phyloP scores from a whole-genome alignment of 1,140 invertebrate genomes.

The Drosophila willistoni region DNA sequence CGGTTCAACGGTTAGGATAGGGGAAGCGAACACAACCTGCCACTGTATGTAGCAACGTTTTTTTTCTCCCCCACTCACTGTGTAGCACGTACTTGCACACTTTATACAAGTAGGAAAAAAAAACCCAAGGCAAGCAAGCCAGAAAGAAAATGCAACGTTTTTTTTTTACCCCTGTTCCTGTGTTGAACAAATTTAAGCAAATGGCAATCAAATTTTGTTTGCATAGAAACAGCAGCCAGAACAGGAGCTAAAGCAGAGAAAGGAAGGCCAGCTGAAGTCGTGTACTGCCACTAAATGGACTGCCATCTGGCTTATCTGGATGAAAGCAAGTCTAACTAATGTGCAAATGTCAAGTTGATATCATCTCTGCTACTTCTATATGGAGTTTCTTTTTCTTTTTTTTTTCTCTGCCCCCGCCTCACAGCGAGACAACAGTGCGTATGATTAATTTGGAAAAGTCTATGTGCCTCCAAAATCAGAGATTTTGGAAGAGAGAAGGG shows the following conservation, averaged over 20 bases:
- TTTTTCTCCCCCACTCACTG: conserved; percentile 13
- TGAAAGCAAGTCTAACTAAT: conserved; percentile 44
- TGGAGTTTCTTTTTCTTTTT: background rate
- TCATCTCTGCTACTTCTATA: conserved; percentile 23
- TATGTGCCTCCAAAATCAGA: conserved; percentile 3
- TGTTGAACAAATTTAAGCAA: conserved; percentile 45
- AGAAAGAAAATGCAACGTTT: conserved; percentile 7
- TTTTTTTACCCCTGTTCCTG: background rate
- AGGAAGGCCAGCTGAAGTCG: background rate
- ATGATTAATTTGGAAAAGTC: conserved; percentile 58
- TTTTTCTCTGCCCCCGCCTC: background rate
- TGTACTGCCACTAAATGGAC: conserved; percentile 4
- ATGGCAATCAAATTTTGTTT: conserved; percentile 57
- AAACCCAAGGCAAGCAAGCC: background rate
- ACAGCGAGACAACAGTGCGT: conserved; percentile 58
- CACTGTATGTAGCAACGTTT: conserved; percentile 12
- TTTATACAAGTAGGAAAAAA: conserved; percentile 8
- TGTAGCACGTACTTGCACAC: conserved; percentile 19
- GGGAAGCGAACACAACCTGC: background rate
- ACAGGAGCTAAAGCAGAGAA: background rate
- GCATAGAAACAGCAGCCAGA: conserved; percentile 7
- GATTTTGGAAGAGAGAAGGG: too few relatives aligned
- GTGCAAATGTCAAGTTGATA: conserved; percentile 58
- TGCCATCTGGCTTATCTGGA: conserved; percentile 42
- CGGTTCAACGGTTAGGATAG: background rate